phyloP scores from a whole-genome alignment of 2,888 invertebrate species.

The Ischnura elegans region DNA sequence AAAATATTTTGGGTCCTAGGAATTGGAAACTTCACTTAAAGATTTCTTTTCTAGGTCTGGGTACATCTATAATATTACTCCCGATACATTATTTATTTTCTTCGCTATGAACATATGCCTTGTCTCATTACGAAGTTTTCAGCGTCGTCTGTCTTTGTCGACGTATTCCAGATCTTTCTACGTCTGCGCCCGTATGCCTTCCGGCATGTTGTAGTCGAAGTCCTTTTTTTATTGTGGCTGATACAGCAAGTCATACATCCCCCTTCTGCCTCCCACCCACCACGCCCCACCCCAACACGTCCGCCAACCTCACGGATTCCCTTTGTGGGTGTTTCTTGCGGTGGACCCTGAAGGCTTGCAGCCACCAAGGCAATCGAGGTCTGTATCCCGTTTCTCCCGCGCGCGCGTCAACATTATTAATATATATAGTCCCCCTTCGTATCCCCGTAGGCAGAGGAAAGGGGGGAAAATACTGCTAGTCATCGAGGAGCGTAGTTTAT shows the following conservation, averaged over 20 bases:
- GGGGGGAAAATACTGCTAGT: slow-evolving; percentile 10
- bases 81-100: no score
- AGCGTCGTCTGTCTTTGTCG: no score
- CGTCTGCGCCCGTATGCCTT: not conserved
- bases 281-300: not conserved
- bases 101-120: no score
- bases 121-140: no score
- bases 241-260: not conserved
- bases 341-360: slow-evolving; percentile 59
- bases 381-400: slow-evolving; percentile 59
- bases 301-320: not conserved
- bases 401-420: slow-evolving; percentile 55
- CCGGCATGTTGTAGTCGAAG: not conserved
- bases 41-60: no score
- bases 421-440: slow-evolving; percentile 46
- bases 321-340: slow-evolving; percentile 49
- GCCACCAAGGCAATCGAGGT: slow-evolving; percentile 62
- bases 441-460: not conserved
- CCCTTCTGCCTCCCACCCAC: not conserved
- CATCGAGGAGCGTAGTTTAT: slow-evolving; percentile 47
- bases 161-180: not conserved
- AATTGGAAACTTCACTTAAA: no score
- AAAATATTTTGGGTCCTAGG: no score
- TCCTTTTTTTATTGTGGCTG: not conserved
- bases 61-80: no score